A percentile compares a stretch with the other conserved stretches of the same genome.
These are phyloP conservation scores for Dasyprocta punctata DNA, from an alignment of 2,113 vertebrate species.

Conservation along the genomic window DNA sequence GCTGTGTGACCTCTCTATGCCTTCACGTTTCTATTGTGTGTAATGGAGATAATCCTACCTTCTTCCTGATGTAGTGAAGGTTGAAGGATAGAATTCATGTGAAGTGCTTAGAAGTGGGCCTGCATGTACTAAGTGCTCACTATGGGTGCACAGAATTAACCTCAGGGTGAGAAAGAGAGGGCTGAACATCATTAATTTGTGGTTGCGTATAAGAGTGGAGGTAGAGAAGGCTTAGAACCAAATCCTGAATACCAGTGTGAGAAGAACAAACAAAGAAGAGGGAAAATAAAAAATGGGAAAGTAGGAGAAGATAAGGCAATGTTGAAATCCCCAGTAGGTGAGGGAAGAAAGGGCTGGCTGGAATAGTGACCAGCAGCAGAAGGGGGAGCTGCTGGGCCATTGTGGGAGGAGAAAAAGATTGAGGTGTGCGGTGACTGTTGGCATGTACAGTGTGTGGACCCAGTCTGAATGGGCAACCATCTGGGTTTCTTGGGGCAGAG, in stretches of 20 bases:
- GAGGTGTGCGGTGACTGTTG: accelerated
- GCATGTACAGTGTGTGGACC: too few species aligned
- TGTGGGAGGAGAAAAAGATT: too few species aligned
- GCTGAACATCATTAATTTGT: neutral
- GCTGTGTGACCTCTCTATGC: neutral
- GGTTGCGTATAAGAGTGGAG: neutral
- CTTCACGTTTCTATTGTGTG: too few species aligned
- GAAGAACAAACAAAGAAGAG: neutral
- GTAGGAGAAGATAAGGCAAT: neutral
- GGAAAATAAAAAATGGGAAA: neutral
- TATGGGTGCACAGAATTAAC: neutral
- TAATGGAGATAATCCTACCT: too few species aligned
- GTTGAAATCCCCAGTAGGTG: neutral
- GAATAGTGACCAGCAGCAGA: neutral
- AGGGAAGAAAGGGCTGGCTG: neutral
- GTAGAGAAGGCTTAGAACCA: too few species aligned
- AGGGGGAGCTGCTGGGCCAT: neutral
- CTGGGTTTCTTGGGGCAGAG: neutral
- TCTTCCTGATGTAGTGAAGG: neutral
- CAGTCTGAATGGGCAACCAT: too few species aligned
- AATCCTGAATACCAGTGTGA: neutral
- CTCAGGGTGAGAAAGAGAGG: neutral
- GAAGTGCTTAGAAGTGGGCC: too few species aligned
- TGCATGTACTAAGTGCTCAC: neutral
- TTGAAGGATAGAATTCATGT: too few species aligned